phyloP scores from a whole-genome alignment of 2,113 vertebrate genomes.

The Chionomys nivalis region DNA sequence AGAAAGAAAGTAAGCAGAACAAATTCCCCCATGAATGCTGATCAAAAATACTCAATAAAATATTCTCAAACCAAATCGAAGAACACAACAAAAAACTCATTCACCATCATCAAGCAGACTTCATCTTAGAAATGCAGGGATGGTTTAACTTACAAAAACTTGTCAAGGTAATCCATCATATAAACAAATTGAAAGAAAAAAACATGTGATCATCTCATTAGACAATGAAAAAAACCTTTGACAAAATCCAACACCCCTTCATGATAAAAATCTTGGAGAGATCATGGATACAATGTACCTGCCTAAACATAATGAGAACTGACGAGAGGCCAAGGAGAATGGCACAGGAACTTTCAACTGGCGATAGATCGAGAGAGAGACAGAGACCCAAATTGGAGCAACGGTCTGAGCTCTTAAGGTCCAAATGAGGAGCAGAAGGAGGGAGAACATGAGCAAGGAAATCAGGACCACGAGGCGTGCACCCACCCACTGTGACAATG shows the following conservation, averaged over 20 bases:
- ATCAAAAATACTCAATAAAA: background rate
- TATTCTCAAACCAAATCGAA: background rate
- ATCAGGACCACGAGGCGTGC: too few species aligned
- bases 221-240: background rate
- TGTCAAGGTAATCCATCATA: background rate
- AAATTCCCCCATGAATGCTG: background rate
- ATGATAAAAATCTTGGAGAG: background rate
- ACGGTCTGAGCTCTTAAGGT: too few species aligned
- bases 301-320: too few species aligned
- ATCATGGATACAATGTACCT: background rate
- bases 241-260: background rate
- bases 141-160: background rate
- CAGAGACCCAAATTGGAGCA: too few species aligned
- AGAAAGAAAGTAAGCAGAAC: background rate
- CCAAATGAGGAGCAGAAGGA: too few species aligned
- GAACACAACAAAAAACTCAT: background rate
- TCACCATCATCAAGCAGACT: background rate
- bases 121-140: background rate
- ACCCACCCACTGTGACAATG: too few species aligned
- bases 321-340: too few species aligned
- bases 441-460: too few species aligned
- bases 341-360: too few species aligned
- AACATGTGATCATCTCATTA: background rate
- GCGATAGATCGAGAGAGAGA: too few species aligned
- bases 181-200: background rate